Evolutionary conservation across 2,888 invertebrate species (phyloP).

Genomic region (Aphodius granarius): DNA sequence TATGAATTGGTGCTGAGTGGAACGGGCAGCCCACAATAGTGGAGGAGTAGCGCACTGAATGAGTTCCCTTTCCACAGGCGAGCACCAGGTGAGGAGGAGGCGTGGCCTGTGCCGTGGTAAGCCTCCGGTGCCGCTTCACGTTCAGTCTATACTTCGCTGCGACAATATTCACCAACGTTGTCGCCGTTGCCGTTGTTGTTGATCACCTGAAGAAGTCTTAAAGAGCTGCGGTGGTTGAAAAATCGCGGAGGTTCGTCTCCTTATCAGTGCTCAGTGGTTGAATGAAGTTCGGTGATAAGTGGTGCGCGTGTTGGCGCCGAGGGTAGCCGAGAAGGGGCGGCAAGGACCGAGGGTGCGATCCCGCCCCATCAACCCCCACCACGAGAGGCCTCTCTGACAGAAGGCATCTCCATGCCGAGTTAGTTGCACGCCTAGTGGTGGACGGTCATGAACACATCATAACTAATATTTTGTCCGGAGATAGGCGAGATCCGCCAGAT

Average conservation of each 20-base stretch:
- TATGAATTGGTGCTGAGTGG: slow-evolving; percentile 47
- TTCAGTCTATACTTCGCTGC: slow-evolving; percentile 39
- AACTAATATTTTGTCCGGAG: slow-evolving; percentile 35
- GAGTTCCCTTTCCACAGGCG: slow-evolving; percentile 45
- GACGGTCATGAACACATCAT: slow-evolving; percentile 36
- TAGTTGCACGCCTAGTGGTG: slow-evolving; percentile 49
- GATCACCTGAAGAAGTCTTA: background rate
- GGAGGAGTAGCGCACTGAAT: slow-evolving; percentile 50
- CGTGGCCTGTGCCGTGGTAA: slow-evolving; percentile 51
- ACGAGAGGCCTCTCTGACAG: slow-evolving; percentile 49
- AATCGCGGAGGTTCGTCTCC: background rate
- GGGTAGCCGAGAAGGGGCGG: slow-evolving; percentile 39
- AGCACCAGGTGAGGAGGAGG: slow-evolving; percentile 50
- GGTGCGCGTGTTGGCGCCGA: slow-evolving; percentile 38
- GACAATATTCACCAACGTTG: slow-evolving; percentile 41
- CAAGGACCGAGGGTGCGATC: slow-evolving; percentile 48
- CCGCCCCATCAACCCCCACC: slow-evolving; percentile 50
- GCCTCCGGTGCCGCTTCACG: slow-evolving; percentile 38
- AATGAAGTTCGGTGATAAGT: background rate
- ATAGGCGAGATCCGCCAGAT: background rate
- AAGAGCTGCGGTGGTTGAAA: background rate
- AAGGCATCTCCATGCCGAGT: slow-evolving; percentile 54
- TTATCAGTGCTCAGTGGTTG: background rate
- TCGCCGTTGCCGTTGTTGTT: background rate
- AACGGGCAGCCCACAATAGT: slow-evolving; percentile 24